Base-by-base conservation (phyloP, 1,140 invertebrate species). In the Platyscapa corneri region DNA sequence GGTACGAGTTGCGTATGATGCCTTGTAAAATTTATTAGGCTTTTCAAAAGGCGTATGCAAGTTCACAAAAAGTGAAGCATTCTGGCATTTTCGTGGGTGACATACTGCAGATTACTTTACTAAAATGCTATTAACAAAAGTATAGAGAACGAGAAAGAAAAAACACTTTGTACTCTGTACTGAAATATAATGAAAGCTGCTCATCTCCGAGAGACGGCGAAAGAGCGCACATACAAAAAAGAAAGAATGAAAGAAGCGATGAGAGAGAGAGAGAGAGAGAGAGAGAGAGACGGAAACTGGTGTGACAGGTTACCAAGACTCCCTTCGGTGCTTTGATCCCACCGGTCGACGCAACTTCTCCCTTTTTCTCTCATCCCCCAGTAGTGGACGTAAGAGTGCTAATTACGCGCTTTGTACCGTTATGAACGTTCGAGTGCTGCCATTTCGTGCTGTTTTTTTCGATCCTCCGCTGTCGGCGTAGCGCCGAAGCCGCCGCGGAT, bases 391-490 rank as follows among this genome's bases (percentile, higher is more conserved):
- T 53, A 76, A 81, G 81, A 85, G 84, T 85, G 84, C 84, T 85
- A 85, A 85, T 85, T 85, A 85, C 84, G 78, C 84, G 77, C 78
- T 81, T 82, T 76, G 77, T 65, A 85, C 84, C 84, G 84, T 85
- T 85, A 85, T 14, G 76, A 10, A 23, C 1, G 34, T 39, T 56
- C 16, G 76, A 67, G 34, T 60, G 60, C 49, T 39, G 76, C 49
- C 53, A 30, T 27, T 78, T 23, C n/a, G n/a, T 53, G 53, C n/a
- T 53, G 49, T 27, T 60, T 78, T 56, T 56, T 60, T 78, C 20
- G 5, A 32, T 39, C 49, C 20, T 34, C 18, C 42, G 2, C 10
- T 7, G 30, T 8, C 46, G 16, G 30, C 14, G 37, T 64, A 42
- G 80, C 80, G 65, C 10, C 32, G 6, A n/a, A 0, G 49, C 20